Evolutionary conservation across 1,140 invertebrate species (phyloP).

Genomic region (Cyphomyrmex costatus): DNA sequence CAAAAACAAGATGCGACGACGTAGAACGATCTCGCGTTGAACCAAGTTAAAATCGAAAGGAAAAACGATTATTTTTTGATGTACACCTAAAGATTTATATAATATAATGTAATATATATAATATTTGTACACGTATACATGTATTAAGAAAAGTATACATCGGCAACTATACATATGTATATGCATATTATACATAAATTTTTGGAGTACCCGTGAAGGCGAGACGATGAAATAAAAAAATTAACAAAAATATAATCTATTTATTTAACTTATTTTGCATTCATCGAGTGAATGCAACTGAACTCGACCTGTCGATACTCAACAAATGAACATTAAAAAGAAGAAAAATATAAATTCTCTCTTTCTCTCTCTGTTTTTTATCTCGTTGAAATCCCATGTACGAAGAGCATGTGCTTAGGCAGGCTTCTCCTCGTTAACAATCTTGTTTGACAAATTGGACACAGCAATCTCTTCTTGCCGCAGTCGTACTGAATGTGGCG

Average conservation of each 20-base stretch:
- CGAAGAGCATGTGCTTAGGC: conserved; percentile 72
- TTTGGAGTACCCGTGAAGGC: background rate
- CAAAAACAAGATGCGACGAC: conserved; percentile 66
- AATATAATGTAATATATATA: conserved; percentile 31
- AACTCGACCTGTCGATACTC: background rate
- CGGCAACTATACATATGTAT: background rate
- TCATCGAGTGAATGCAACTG: background rate
- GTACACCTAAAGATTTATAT: conserved; percentile 11
- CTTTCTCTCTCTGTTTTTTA: background rate
- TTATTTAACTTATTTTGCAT: conserved; percentile 28
- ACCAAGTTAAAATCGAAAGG: conserved; percentile 41
- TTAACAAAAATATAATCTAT: conserved; percentile 23
- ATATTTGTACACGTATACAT: background rate
- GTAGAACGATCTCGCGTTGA: conserved; percentile 37
- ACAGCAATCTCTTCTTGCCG: conserved; percentile 88
- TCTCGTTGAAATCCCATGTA: conserved; percentile 38
- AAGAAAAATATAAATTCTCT: background rate
- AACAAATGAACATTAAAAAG: background rate
- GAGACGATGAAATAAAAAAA: conserved; percentile 12
- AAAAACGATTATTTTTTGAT: conserved; percentile 20
- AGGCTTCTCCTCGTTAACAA: conserved; percentile 82
- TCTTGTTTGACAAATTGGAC: conserved; percentile 88
- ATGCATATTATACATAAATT: conserved; percentile 27
- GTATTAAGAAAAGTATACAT: background rate
- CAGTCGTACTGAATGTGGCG: conserved; percentile 89